Percentiles rank a stretch among this genome's conserved stretches.
Evolutionary conservation across 2,113 vertebrate species (phyloP).

Genomic region (Nibea coibor): DNA sequence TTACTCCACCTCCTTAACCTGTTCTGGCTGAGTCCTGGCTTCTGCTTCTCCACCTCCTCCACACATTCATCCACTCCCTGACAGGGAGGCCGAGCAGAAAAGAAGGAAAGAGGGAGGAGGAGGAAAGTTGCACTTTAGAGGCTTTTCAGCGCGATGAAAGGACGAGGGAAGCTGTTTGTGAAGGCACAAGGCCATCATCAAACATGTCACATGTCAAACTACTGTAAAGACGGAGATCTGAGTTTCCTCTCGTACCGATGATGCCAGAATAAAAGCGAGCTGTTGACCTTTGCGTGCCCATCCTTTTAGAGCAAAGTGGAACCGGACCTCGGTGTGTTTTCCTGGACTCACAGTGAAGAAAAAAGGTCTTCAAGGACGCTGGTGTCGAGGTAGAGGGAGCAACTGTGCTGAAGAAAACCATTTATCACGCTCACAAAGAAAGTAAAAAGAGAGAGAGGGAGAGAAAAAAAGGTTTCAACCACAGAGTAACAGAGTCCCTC

Average conservation of each 20-base stretch:
- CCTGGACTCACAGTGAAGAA: neutral
- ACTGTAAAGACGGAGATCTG: slow-evolving; percentile 10
- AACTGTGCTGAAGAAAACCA: slow-evolving; percentile 29
- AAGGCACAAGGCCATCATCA: slow-evolving; percentile 32
- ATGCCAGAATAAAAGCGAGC: slow-evolving; percentile 40
- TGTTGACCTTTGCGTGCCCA: slow-evolving; percentile 56
- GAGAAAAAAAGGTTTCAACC: neutral
- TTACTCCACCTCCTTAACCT: slow-evolving; percentile 32
- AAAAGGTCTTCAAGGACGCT: slow-evolving; percentile 11
- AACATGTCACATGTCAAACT: slow-evolving; percentile 29
- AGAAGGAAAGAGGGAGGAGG: slow-evolving; percentile 32
- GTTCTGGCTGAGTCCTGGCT: neutral
- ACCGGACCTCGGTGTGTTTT: slow-evolving; percentile 33
- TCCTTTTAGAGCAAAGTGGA: slow-evolving; percentile 40
- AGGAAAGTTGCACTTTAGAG: slow-evolving; percentile 56
- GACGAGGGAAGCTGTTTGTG: neutral
- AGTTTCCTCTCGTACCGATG: slow-evolving; percentile 36
- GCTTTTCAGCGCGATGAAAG: slow-evolving; percentile 46
- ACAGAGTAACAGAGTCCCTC: neutral
- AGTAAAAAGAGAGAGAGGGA: neutral
- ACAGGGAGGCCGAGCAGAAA: slow-evolving; percentile 24
- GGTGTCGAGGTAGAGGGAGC: slow-evolving; percentile 13
- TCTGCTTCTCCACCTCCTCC: slow-evolving; percentile 1
- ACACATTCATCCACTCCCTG: slow-evolving; percentile 52
- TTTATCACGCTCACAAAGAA: slow-evolving; percentile 40